Base-by-base conservation (phyloP, 2,888 invertebrate genomes). In the Troides helena region DNA sequence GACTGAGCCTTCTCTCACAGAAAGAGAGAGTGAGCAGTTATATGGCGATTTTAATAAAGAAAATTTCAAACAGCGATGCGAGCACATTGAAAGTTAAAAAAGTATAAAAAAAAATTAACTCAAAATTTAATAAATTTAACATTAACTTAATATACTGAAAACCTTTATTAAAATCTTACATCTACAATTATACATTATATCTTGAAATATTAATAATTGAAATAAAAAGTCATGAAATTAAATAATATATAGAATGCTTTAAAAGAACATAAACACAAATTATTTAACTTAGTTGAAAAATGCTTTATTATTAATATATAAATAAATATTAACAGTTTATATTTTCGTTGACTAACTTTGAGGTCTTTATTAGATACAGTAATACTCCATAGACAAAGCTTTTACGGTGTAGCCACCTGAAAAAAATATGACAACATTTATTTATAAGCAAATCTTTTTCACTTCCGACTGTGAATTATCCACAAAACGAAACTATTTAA, bases 361-460 rank as follows among this genome's bases (percentile, higher is more conserved):
- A 18, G 60, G 6, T 18, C 18, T n/a, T n/a, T 53, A 53, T 53
- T 12, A n/a, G n/a, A 17, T 53, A n/a, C 7, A 17, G 56, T 65
- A 62, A 68, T 62, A 61, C 43, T 58, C 18, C 60, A 59, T 23
- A 18, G 65, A 39, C 50, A 66, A 62, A 62, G 12, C 25, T 36
- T 71, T 84, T 79, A 88, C 14, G 87, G 88, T 23, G 85, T 78
- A 67, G 87, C 87, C 67, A 88, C 86, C 88, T 88, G 86, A 25
- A 79, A 81, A 74, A 60, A 64, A 25, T n/a, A 56, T 30, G 7
- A 17, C 7, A 59, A 5, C 23, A 30, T 23, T 59, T 59, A 23
- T 30, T 7, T 8, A 17, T 59, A 2, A 5, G 3, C 6, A 8
- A 53, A 53, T 21, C n/a, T n/a, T 2, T 1, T 50, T 50, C 17